Evolutionary conservation across 2,888 invertebrate species (phyloP), one percentile per base, ranked within the genome.

Genomic region (Eristalis pertinax): DNA sequence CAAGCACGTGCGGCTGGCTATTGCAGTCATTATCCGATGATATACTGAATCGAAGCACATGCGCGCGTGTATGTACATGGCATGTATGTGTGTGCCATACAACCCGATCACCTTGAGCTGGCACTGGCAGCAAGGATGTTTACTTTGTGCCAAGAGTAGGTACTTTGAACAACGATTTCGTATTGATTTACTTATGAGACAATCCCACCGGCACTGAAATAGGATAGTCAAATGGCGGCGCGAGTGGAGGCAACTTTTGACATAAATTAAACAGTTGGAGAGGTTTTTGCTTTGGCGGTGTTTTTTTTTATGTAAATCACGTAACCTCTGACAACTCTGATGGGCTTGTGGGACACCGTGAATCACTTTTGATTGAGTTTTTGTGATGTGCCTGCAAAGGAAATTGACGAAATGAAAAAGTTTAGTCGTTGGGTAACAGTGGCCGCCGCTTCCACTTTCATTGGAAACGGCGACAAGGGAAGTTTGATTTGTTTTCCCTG

Each of bases 31-130:
- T 78, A 78, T 65, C 15, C 19, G 60, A 62, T 62, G 29, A 63
- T 58, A 63, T 73, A 74, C 60, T 69, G 35, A 35, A 50, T 3
- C 43, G n/a, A 2, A n/a, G 15, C 43, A n/a, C 15, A 43, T 43
- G 43, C 15, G 43, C 15, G 43, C 1, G 43, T 41, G 1, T 41
- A 1, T 38, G 11, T 5, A 32, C 65, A 26, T 7, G 5, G 5
- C 7, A 5, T 5, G 7, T 1, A 56, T 67, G 83, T 74, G 32
- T 70, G 62, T 78, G 62, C 63, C 58, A 19, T 58, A 79, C 19
- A 75, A 65, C 65, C 35, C 69, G 60, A 64, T 84, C 75, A 79
- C 84, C 84, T 84, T 84, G 80, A 74, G 41, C 29, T 38, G 63
- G 26, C 43, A 56, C 32, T 22, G 56, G 3, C 32, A 56, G 24